Evolutionary conservation across 2,797 vertebrate genomes (phyloP).

Genomic region (Fratercula arctica): DNA sequence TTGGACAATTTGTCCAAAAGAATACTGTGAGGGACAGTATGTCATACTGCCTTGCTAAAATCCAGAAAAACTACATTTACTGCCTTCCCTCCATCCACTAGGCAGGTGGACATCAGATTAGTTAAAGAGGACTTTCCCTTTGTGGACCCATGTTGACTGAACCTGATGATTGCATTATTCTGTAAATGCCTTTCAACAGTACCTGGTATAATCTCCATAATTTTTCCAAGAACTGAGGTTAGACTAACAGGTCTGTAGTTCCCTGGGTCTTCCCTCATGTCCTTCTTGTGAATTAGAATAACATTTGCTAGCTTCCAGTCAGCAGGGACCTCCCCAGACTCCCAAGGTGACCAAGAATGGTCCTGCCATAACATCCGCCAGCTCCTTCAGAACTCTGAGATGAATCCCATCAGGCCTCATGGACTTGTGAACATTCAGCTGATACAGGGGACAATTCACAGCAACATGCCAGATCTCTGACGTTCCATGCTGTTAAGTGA

Average conservation of each 20-base stretch:
- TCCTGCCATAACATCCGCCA: background rate
- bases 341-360: background rate
- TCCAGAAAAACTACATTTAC: background rate
- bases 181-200: background rate
- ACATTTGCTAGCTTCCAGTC: background rate
- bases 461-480: background rate
- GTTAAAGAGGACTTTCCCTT: background rate
- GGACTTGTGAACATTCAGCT: background rate
- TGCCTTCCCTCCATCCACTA: background rate
- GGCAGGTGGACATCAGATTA: background rate
- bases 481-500: background rate
- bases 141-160: background rate
- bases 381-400: background rate
- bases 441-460: background rate
- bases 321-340: background rate
- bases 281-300: background rate
- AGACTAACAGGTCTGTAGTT: background rate
- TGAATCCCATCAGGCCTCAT: background rate
- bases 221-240: background rate
- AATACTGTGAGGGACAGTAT: background rate
- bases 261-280: background rate
- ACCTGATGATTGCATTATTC: background rate
- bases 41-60: background rate
- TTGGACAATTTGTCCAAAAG: background rate
- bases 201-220: background rate